Evolutionary conservation across 2,113 vertebrate genomes (phyloP).

Genomic region (Corynorhinus townsendii): DNA sequence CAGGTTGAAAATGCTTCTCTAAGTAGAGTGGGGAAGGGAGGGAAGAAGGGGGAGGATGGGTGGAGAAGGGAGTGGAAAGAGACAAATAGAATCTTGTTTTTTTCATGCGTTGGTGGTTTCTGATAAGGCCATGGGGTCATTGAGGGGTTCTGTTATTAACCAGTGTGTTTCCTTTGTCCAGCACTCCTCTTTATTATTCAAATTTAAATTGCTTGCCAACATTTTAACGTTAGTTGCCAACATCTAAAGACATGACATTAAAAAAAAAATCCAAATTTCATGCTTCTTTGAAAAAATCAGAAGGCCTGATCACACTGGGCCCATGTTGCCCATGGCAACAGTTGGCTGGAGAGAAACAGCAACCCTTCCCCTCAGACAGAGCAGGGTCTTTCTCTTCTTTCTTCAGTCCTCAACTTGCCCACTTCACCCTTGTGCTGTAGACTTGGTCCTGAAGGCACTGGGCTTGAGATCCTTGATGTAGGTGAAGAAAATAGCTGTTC

Average conservation of each 20-base stretch:
- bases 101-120: not conserved
- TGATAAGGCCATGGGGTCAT: not conserved
- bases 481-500: not conserved
- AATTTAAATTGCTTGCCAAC: not conserved
- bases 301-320: not conserved
- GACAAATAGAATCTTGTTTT: not conserved
- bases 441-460: not conserved
- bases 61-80: not conserved
- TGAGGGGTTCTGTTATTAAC: not conserved
- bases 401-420: not conserved
- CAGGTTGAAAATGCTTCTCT: not conserved
- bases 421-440: not conserved
- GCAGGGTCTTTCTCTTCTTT: too few relatives aligned
- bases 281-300: not conserved
- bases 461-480: not conserved
- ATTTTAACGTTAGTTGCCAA: not conserved
- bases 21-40: too few relatives aligned
- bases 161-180: not conserved
- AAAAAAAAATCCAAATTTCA: not conserved
- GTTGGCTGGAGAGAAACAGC: not conserved
- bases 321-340: not conserved
- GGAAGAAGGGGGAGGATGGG: too few relatives aligned
- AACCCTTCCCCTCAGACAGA: not conserved
- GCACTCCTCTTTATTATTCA: not conserved
- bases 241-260: not conserved